Percentiles rank a stretch among this genome's conserved stretches.
These are phyloP conservation scores for Polypterus bichir DNA, from an alignment of 2,113 vertebrate species.

Conservation along the genomic window DNA sequence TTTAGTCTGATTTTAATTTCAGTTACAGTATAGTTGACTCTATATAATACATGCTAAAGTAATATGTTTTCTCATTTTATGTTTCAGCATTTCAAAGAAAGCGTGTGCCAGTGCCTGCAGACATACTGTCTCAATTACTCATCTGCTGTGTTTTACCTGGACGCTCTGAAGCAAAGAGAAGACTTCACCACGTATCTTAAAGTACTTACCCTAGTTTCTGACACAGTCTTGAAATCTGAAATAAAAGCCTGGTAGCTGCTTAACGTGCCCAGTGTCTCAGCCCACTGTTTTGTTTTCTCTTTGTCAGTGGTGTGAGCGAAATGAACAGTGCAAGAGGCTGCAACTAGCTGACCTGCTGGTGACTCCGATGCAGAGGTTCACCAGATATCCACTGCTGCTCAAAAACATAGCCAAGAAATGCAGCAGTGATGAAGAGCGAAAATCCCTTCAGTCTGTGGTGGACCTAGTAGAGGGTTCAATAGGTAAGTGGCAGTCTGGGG, in stretches of 20 bases:
- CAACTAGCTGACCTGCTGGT: conserved; percentile 72
- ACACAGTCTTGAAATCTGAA: too few relatives aligned
- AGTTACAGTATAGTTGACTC: too few relatives aligned
- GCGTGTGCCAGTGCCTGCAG: conserved; percentile 73
- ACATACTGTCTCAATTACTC: conserved; percentile 84
- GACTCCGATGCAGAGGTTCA: conserved; percentile 66
- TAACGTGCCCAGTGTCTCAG: neutral
- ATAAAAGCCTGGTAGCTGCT: neutral
- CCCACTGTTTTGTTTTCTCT: conserved; percentile 16
- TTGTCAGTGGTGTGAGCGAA: conserved; percentile 73
- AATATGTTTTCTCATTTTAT: conserved; percentile 10
- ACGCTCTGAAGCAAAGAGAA: conserved; percentile 67
- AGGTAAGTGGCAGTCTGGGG: conserved; percentile 42
- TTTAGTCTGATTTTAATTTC: too few relatives aligned
- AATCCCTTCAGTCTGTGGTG: conserved; percentile 50
- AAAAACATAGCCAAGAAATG: conserved; percentile 71
- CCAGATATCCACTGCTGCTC: conserved; percentile 64
- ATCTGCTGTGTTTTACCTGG: conserved; percentile 68
- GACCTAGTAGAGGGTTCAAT: conserved; percentile 74
- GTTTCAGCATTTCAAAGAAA: conserved; percentile 57
- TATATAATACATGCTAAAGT: too few relatives aligned
- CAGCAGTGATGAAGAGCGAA: conserved; percentile 38
- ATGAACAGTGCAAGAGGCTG: conserved; percentile 57
- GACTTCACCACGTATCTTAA: conserved; percentile 77
- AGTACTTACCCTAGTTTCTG: conserved; percentile 39